phyloP scores from a whole-genome alignment of 2,888 invertebrate genomes.

The Allolobophora icterica region DNA sequence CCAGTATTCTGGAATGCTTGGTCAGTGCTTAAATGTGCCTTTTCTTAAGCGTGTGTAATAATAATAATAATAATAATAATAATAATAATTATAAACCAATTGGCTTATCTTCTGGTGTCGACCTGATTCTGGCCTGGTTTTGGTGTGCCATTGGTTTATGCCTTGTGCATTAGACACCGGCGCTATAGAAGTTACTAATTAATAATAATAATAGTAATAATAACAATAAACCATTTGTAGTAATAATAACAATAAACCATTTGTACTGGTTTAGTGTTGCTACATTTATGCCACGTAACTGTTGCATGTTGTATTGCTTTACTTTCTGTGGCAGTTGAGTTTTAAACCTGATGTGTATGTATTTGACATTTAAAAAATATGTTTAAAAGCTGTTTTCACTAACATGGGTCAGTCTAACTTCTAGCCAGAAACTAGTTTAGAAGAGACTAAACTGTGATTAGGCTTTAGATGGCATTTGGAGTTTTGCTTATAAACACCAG shows the following conservation, averaged over 20 bases:
- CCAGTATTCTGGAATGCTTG: conserved; percentile 1
- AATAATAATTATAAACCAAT: neutral
- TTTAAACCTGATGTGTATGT: neutral
- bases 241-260: neutral
- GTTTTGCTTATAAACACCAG: too few relatives aligned
- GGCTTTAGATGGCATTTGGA: too few relatives aligned
- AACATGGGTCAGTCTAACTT: neutral
- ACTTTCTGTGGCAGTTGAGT: neutral
- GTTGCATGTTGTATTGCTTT: neutral
- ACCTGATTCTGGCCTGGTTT: too few relatives aligned
- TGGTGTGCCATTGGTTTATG: too few relatives aligned
- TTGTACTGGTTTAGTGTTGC: too few relatives aligned
- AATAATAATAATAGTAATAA: neutral
- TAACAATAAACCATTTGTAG: neutral
- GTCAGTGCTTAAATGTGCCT: neutral
- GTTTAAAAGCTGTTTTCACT: neutral
- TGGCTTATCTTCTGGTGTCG: too few relatives aligned
- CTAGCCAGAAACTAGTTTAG: too few relatives aligned
- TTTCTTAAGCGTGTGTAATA: neutral
- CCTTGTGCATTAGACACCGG: too few relatives aligned
- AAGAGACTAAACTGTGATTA: too few relatives aligned
- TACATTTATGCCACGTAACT: neutral
- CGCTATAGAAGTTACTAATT: too few relatives aligned
- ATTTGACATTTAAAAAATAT: neutral
- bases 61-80: too few relatives aligned